Evolutionary conservation across 2,113 vertebrate species (phyloP), one percentile per base, ranked within the genome.

Genomic region (Carassius gibelio): DNA sequence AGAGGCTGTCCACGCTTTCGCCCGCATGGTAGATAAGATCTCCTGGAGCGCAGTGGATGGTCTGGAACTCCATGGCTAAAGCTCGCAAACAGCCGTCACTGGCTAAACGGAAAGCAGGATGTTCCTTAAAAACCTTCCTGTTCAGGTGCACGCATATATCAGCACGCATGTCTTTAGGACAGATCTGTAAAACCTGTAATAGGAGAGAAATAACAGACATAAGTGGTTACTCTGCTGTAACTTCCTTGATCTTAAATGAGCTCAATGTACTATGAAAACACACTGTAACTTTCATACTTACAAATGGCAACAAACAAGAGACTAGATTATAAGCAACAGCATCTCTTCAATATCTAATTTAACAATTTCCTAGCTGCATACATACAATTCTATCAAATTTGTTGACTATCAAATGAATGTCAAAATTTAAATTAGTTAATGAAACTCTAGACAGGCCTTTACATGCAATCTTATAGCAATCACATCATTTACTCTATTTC

Each of bases 31-130:
- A 99, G 91, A 99, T 99, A 21, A 99, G 95, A 91, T 99, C 98
- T 0, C 98, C 98, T 0, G 98, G 98, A 6, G 98, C 98, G 0
- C 98, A 99, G 92, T 99, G 98, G 90, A 97, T 97, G 0, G 98
- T 99, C 94, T 99, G 98, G 80, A 99, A 99, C 88, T 99, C 98
- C 97, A 99, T 99, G 78, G 98, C 98, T n/a, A 99, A 95, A 0
- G 98, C 98, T 14, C 98, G 92, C 19, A 99, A 95, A 77, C 98
- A 99, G 2, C 98, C 98, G 0, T 99, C 98, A 0, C 98, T 99
- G 5, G 98, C 98, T 89, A 99, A 90, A 23, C 98, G 93, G 93
- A 99, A 99, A 15, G 98, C 98, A 0, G 98, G 98, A 85, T 99
- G 98, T 90, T 99, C 98, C 91, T 99, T 99, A 89, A 99, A 99